Evolutionary conservation across 1,140 invertebrate species (phyloP), one percentile per base, ranked within the genome.

Genomic region (Steinernema khuongi): DNA sequence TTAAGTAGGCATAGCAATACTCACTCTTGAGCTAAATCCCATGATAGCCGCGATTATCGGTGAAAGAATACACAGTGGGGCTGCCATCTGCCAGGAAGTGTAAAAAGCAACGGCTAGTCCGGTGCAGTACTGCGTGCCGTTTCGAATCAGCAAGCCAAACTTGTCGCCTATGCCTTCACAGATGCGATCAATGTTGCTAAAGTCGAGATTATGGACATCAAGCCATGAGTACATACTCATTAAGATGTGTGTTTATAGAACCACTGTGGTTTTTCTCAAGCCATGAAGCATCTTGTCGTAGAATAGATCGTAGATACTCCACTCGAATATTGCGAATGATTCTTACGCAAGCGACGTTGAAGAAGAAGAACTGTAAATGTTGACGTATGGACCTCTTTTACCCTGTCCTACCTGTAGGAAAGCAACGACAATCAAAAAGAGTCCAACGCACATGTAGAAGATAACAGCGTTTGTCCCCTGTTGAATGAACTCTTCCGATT

Each of bases 151-250:
- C 50, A 91, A 90, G 1, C 90, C 90, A 26, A 94, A 87, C 85
- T 96, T 95, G 82, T 94, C 92, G 0, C 92, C 92, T 36, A 95
- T 90, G 1, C 93, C 93, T 81, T 94, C 92, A 84, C 93, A 91
- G 77, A 95, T 88, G 85, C 93, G 91, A 18, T 91, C 89, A 18
- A 95, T 88, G 86, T 95, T 93, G 83, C 93, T 94, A 44, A 1
- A 31, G 30, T 32, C 18, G 18, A 43, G 31, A 36, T 17, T 69
- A 43, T 32, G 43, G 30, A 72, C 26, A 26, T 31, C 4, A 33
- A 31, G 1, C 17, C 11, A 1, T 36, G 4, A 19, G 66, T 50
- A 80, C 90, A 92, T 90, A 94, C 93, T 94, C 92, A 26, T 92
- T 90, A 76, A 94, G 90, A 86, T 91, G 90, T 66, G 90, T 92